Evolutionary conservation across 2,797 vertebrate species (phyloP).

Genomic region (Macrochelys suwanniensis): DNA sequence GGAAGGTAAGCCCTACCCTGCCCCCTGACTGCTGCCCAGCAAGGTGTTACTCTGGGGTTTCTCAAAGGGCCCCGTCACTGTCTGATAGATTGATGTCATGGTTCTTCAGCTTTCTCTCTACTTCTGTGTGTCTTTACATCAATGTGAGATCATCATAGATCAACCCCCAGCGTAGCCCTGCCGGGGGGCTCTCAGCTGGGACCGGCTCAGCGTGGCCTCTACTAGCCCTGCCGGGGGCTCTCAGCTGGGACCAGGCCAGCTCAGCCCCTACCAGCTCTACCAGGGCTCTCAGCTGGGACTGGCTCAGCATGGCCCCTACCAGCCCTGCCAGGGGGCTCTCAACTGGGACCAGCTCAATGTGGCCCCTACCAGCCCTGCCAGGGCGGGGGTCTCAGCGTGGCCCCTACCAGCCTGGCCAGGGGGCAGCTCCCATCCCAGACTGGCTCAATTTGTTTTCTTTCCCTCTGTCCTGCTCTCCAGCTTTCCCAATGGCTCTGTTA

Average conservation of each 20-base stretch:
- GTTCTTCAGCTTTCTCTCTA: background rate
- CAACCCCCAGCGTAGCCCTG: background rate
- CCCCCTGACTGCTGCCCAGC: background rate
- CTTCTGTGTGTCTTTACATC: background rate
- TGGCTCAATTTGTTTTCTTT: background rate
- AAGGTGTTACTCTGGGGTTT: background rate
- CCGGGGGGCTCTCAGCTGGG: no score
- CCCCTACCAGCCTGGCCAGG: no score
- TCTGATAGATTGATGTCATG: background rate
- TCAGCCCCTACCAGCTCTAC: background rate
- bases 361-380: no score
- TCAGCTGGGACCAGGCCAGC: background rate
- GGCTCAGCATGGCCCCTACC: no score
- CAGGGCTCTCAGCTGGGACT: no score
- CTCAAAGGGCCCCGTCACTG: background rate
- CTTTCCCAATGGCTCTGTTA: background rate
- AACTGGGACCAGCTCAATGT: no score
- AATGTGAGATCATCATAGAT: background rate
- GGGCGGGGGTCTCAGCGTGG: no score
- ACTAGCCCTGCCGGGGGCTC: background rate
- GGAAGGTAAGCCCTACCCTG: background rate
- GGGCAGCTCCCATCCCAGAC: background rate
- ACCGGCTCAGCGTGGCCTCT: no score
- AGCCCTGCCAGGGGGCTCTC: no score
- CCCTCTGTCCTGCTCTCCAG: no score